phyloP scores from a whole-genome alignment of 2,113 vertebrate species.

The Calypte anna region DNA sequence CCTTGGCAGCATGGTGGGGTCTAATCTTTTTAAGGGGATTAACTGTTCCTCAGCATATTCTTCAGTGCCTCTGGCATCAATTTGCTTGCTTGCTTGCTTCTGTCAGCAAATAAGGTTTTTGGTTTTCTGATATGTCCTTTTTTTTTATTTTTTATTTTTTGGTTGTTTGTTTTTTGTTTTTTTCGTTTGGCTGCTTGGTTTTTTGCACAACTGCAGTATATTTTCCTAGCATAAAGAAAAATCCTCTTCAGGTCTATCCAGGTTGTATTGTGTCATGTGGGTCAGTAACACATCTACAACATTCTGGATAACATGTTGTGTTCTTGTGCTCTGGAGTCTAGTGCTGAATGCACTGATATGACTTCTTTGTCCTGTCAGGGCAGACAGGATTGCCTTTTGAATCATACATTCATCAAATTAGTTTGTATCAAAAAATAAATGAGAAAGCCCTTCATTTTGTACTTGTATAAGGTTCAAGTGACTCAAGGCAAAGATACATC shows the following conservation, averaged over 20 bases:
- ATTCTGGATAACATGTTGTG: not conserved
- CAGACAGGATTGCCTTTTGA: not conserved
- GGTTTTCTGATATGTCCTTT: not conserved
- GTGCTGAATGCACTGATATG: not conserved
- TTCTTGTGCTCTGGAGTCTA: not conserved
- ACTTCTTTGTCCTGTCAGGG: not conserved
- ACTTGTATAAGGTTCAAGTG: not conserved
- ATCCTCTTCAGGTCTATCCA: not conserved
- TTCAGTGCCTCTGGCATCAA: constrained; percentile 1
- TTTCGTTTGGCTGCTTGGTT: not conserved
- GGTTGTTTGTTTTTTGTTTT: too few species aligned
- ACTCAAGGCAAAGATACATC: not conserved
- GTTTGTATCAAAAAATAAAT: not conserved
- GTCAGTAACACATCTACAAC: not conserved
- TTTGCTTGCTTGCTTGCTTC: not conserved
- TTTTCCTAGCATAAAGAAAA: not conserved
- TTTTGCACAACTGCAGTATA: not conserved
- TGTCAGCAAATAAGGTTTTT: not conserved
- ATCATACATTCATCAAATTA: not conserved
- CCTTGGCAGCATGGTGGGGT: not conserved
- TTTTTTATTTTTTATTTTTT: not conserved
- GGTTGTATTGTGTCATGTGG: not conserved
- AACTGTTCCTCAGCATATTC: constrained; percentile 50
- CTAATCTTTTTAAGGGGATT: constrained; percentile 63
- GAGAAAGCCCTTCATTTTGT: not conserved